A percentile compares a stretch with the other conserved stretches of the same genome.
Conservation (phyloP, 2,113 vertebrate species). For the Trochalopteron elliotii region DNA sequence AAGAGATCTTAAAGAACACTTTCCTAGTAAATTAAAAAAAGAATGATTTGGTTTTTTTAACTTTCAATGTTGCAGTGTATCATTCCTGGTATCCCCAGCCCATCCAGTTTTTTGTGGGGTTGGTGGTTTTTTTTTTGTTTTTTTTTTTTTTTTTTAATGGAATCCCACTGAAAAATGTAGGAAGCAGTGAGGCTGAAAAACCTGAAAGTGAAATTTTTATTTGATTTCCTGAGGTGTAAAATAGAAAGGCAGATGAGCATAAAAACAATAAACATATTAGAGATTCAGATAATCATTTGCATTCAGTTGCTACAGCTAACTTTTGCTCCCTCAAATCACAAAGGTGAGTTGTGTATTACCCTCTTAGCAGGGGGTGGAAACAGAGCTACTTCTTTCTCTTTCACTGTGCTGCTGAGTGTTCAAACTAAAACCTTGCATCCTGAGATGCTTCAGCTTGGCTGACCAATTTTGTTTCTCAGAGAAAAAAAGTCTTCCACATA, state of each 20-base stretch:
- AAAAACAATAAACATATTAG: background rate
- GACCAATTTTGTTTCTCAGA: background rate
- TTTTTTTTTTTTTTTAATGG: background rate
- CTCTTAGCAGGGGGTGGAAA: accelerated
- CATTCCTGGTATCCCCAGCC: background rate
- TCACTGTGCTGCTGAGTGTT: too few species aligned
- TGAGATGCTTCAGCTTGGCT: background rate
- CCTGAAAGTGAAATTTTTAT: background rate
- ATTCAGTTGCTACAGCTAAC: background rate
- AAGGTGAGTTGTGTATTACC: background rate
- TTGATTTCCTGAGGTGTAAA: background rate
- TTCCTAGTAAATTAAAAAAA: background rate
- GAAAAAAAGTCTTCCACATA: background rate
- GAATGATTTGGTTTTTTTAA: background rate
- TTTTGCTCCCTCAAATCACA: background rate
- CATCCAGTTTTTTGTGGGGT: background rate
- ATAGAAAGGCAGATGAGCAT: background rate
- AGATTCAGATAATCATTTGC: background rate
- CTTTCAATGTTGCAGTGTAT: background rate
- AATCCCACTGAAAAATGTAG: accelerated
- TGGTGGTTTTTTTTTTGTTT: background rate
- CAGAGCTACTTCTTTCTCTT: too few species aligned
- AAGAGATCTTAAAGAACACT: background rate
- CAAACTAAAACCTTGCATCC: background rate
- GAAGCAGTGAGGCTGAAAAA: background rate